Percentiles rank a stretch among this genome's conserved stretches.
Evolutionary conservation across 2,113 vertebrate species (phyloP).

Genomic region (Cynocephalus volans): DNA sequence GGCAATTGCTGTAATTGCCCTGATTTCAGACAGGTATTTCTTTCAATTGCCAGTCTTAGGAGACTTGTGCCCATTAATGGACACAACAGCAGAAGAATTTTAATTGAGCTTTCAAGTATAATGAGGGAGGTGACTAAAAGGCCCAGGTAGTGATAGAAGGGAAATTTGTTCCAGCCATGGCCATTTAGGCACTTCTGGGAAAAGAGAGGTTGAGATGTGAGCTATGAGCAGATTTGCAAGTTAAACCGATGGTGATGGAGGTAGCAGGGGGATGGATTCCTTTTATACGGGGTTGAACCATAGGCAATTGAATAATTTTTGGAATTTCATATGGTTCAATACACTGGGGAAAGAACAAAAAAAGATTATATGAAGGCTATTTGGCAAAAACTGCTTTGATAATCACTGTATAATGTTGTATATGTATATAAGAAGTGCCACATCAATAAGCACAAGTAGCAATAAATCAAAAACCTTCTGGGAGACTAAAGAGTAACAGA

Average conservation of each 20-base stretch:
- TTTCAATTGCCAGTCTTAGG: not conserved
- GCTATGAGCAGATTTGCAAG: not conserved
- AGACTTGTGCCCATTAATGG: not conserved
- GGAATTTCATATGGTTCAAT: not conserved
- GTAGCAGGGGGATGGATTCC: not conserved
- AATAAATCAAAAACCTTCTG: not conserved
- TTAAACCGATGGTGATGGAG: not conserved
- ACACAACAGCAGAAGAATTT: not conserved
- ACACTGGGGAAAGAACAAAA: not conserved
- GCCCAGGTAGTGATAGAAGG: not conserved
- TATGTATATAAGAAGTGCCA: not conserved
- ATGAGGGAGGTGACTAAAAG: not conserved
- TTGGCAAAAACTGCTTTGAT: not conserved
- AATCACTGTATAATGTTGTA: not conserved
- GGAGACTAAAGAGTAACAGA: not conserved
- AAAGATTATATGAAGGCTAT: not conserved
- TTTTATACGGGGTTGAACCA: not conserved
- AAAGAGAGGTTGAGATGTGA: not conserved
- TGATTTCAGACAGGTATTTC: slow-evolving; percentile 24
- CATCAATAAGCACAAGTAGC: not conserved
- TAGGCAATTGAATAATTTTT: not conserved
- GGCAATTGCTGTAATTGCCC: not conserved
- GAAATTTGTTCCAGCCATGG: not conserved
- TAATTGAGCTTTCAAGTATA: not conserved
- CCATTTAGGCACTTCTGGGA: not conserved